Percentiles rank a stretch among this genome's conserved stretches.
Evolutionary conservation across 37 sponge, comb jelly and placozoan genomes (phyloP).

Genomic region (Halichondria panicea): DNA sequence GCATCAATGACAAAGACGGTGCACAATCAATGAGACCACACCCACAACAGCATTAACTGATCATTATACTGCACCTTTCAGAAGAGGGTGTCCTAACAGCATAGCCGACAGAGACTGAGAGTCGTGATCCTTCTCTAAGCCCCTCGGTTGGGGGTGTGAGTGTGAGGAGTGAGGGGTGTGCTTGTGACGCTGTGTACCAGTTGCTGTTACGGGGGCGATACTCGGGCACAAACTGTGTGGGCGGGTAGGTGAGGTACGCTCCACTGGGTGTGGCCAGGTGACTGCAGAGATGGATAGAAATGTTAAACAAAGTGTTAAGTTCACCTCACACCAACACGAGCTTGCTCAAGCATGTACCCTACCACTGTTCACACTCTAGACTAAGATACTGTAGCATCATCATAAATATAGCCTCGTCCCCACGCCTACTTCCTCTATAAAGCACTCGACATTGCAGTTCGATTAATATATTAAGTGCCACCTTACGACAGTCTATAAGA

Average conservation of each 20-base stretch:
- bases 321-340: not conserved
- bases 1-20: too few relatives aligned
- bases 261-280: conserved; percentile 57
- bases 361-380: too few relatives aligned
- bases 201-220: conserved; percentile 8
- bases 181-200: conserved; percentile 27
- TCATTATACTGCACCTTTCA: conserved; percentile 2
- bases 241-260: conserved; percentile 45
- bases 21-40: too few relatives aligned
- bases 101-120: conserved; percentile 19
- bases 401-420: not conserved
- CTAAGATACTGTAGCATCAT: not conserved
- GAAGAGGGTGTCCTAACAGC: conserved; percentile 27
- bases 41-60: too few relatives aligned
- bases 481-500: too few relatives aligned
- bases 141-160: conserved; percentile 37
- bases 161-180: conserved; percentile 26
- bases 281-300: not conserved
- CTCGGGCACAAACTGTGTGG: not conserved
- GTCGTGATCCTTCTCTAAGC: conserved; percentile 15
- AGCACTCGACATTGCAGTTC: not conserved
- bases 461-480: too few relatives aligned
- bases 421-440: too few relatives aligned
- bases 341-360: too few relatives aligned
- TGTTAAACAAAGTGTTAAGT: not conserved